Base-by-base conservation (phyloP, 2,888 invertebrate genomes). In the Noctua comes region DNA sequence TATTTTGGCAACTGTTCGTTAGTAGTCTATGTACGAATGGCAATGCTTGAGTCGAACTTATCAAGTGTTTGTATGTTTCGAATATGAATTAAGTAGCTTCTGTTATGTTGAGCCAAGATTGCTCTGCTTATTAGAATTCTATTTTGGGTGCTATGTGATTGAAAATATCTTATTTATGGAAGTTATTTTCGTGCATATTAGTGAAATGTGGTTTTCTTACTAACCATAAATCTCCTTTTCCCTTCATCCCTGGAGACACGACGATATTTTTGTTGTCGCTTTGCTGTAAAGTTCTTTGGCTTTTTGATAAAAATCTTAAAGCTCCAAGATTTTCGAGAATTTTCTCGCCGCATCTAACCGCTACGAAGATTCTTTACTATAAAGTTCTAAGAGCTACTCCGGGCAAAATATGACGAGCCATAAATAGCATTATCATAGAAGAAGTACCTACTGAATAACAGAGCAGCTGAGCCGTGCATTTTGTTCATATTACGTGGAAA, bases 1-100 rank as follows among this genome's bases (percentile, higher is more conserved):
- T 74, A 57, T 86, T 87, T 89, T 89, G 88, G 90, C 86, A 89
- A 84, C 78, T 27, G 70, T 79, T 79, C 48, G 68, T 82, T 79
- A 74, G 78, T 73, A 62, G 72, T 73, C 74, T 78, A 46, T 69
- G 73, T 77, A 43, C 48, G 70, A 73, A 83, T 87, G 65, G 62
- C 69, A 82, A 85, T 77, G 64, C 36, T 72, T 57, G 36, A 64
- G n/a, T 36, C n/a, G 73, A 71, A 83, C 73, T 84, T 86, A 85
- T 74, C 78, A 78, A 79, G 64, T 40, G 62, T 84, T 74, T 73
- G 62, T 79, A 76, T 71, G 82, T 40, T 51, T 73, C 54, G 76
- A 86, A 88, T 88, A 79, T 77, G 43, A 79, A 88, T 79, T 46
- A 66, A 27, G 70, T 62, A n/a, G 46, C 46, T 68, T 82, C 40